Conservation (phyloP, 2,797 vertebrate genomes). For the Melanotaenia trifasciata region DNA sequence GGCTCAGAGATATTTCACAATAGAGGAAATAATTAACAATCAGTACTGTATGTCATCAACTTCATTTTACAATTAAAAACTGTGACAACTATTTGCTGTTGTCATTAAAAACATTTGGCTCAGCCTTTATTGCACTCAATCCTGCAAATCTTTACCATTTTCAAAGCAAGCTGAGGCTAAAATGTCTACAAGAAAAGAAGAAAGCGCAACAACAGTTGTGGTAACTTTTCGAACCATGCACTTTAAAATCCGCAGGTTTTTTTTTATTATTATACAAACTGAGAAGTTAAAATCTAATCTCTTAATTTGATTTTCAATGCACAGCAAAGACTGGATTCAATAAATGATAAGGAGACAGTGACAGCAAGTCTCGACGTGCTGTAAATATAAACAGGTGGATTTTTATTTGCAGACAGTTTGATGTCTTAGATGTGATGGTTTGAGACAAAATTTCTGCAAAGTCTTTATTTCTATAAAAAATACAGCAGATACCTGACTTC, state of each 20-base stretch:
- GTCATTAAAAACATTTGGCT: slow-evolving; percentile 70
- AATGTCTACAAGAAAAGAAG: slow-evolving; percentile 26
- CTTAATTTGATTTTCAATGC: slow-evolving; percentile 53
- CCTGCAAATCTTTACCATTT: slow-evolving; percentile 27
- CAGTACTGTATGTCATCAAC: slow-evolving; percentile 34
- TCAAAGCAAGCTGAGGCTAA: slow-evolving; percentile 23
- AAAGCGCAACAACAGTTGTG: slow-evolving; percentile 25
- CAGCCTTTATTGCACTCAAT: slow-evolving; percentile 71
- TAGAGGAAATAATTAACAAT: slow-evolving; percentile 37
- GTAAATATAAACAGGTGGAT: slow-evolving; percentile 2
- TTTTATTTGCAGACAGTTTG: slow-evolving; percentile 10
- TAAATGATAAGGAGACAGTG: slow-evolving; percentile 28
- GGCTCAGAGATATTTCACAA: slow-evolving; percentile 55
- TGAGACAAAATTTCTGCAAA: slow-evolving; percentile 9
- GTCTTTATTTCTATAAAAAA: slow-evolving; percentile 22
- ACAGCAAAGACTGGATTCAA: slow-evolving; percentile 58
- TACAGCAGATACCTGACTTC: slow-evolving; percentile 13
- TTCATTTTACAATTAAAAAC: slow-evolving; percentile 56
- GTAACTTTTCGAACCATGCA: slow-evolving; percentile 47
- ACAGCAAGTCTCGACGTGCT: neutral
- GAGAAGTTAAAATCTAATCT: slow-evolving; percentile 18
- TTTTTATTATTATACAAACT: neutral
- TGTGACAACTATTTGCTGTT: slow-evolving; percentile 39
- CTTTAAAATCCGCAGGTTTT: slow-evolving; percentile 14
- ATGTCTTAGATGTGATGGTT: slow-evolving; percentile 12